Evolutionary conservation across 2,113 vertebrate species (phyloP).

Genomic region (Mustela lutreola): DNA sequence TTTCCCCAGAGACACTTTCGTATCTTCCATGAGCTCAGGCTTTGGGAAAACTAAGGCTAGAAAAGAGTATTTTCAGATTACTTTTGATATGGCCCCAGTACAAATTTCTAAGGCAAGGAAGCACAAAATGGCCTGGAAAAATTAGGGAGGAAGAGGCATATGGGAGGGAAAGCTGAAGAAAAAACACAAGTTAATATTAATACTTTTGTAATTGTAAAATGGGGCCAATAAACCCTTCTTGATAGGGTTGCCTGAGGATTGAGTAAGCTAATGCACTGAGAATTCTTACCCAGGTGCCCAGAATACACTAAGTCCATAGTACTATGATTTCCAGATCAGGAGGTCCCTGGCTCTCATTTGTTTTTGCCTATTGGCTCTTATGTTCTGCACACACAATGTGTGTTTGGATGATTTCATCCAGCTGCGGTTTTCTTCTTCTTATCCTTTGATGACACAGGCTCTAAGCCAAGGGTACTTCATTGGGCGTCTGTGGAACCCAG

Average conservation of each 20-base stretch:
- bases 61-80: not conserved
- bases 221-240: not conserved
- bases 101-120: not conserved
- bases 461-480: constrained; percentile 16
- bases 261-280: not conserved
- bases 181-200: not conserved
- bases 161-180: not conserved
- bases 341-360: not conserved
- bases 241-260: not conserved
- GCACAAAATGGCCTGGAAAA: not conserved
- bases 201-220: not conserved
- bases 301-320: not conserved
- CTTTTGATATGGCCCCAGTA: not conserved
- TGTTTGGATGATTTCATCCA: constrained; percentile 4
- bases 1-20: not conserved
- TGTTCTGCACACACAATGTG: not conserved
- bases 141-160: not conserved
- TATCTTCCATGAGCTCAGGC: not conserved
- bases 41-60: not conserved
- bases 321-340: not conserved
- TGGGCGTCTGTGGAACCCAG: not conserved
- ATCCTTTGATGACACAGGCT: not conserved
- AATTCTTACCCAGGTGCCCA: not conserved
- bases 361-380: not conserved
- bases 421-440: constrained; percentile 6